These are phyloP conservation scores for Homarus americanus DNA, from an alignment of 1,140 invertebrate species.

Conservation along the genomic window DNA sequence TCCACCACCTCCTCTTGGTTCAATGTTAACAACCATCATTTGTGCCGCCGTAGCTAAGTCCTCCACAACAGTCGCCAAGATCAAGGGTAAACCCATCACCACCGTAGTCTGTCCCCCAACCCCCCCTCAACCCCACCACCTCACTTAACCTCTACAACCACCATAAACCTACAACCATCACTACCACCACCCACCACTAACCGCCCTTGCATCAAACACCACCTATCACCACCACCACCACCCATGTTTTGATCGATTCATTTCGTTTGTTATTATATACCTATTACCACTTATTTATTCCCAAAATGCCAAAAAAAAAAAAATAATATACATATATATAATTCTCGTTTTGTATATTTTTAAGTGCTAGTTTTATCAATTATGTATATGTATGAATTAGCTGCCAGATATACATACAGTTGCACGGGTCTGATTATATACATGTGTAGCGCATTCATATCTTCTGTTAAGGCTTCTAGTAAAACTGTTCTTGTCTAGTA, in stretches of 20 bases:
- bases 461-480: no score
- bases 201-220: background rate
- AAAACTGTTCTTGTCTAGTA: no score
- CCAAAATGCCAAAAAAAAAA: no score
- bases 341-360: conserved; percentile 5
- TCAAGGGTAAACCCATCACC: conserved; percentile 27
- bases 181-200: no score
- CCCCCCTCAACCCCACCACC: background rate
- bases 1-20: background rate
- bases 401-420: no score
- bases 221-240: background rate
- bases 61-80: conserved; percentile 24
- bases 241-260: background rate
- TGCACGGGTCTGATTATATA: no score
- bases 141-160: no score
- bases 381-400: no score
- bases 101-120: background rate
- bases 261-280: conserved; percentile 7
- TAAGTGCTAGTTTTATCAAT: background rate
- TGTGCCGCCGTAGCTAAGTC: conserved; percentile 29
- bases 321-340: no score
- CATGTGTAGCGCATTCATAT: no score
- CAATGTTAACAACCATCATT: background rate
- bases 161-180: no score
- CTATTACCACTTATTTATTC: no score